Evolutionary conservation across 2,113 vertebrate genomes (phyloP).

Genomic region (Leucosticte australis): DNA sequence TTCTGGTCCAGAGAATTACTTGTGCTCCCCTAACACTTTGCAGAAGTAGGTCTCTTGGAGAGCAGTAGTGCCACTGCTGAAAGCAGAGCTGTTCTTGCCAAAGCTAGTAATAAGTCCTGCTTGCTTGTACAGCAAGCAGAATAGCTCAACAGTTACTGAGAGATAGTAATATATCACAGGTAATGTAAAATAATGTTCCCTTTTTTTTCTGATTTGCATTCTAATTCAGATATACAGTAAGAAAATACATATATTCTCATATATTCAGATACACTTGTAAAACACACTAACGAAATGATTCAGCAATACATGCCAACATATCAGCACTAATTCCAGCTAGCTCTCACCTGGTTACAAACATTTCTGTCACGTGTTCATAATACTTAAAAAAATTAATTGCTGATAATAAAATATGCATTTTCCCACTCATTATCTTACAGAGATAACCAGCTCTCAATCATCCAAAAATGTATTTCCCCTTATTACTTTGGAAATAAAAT

Average conservation of each 20-base stretch:
- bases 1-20: neutral
- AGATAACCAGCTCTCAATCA: neutral
- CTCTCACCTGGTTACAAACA: neutral
- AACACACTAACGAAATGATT: neutral
- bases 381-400: neutral
- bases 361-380: neutral
- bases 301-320: neutral
- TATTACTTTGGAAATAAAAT: neutral
- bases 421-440: neutral
- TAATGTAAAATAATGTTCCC: neutral
- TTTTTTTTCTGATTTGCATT: neutral
- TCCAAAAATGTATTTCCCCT: neutral
- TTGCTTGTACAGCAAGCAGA: neutral
- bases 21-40: neutral
- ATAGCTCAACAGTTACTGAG: neutral
- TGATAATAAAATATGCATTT: neutral
- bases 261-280: neutral
- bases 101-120: neutral
- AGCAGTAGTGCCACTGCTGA: neutral
- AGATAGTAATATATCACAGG: rapidly evolving
- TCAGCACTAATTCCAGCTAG: neutral
- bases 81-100: neutral
- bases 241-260: neutral
- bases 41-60: neutral
- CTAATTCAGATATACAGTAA: neutral